Conservation (phyloP, 2,113 vertebrate genomes). For the Dasyurus viverrinus region DNA sequence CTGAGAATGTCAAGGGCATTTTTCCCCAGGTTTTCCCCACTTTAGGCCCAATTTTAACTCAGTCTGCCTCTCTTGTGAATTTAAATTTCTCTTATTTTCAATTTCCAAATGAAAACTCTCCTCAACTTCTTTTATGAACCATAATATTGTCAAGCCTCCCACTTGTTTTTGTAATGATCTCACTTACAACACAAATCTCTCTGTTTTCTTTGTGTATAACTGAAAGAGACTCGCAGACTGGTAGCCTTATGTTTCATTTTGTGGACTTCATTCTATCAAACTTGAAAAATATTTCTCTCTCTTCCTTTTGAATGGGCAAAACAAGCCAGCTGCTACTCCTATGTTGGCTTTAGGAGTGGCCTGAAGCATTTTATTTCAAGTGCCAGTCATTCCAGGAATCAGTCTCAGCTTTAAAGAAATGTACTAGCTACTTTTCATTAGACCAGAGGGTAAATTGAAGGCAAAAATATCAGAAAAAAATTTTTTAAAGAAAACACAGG, state of each 20-base stretch:
- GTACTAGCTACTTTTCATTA: background rate
- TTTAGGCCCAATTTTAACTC: background rate
- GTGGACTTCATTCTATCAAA: background rate
- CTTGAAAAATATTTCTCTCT: background rate
- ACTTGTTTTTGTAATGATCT: background rate
- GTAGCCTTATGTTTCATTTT: background rate
- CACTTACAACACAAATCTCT: background rate
- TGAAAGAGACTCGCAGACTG: background rate
- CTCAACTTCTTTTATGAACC: background rate
- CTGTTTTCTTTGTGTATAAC: background rate
- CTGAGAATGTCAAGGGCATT: background rate
- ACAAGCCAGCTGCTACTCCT: background rate
- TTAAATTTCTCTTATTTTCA: background rate
- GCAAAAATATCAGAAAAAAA: background rate
- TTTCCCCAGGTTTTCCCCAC: background rate
- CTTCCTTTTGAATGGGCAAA: background rate
- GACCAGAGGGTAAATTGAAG: background rate
- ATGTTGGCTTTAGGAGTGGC: background rate
- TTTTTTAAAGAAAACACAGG: background rate
- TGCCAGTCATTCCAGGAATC: background rate
- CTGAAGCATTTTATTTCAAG: background rate
- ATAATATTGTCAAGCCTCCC: background rate
- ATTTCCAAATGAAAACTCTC: background rate
- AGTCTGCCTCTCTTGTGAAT: background rate
- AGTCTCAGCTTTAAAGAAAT: background rate